These are phyloP conservation scores for Hydrozoanthus gracilis DNA, from an alignment of 92 coral and sea anemone genomes.

Conservation along the genomic window DNA sequence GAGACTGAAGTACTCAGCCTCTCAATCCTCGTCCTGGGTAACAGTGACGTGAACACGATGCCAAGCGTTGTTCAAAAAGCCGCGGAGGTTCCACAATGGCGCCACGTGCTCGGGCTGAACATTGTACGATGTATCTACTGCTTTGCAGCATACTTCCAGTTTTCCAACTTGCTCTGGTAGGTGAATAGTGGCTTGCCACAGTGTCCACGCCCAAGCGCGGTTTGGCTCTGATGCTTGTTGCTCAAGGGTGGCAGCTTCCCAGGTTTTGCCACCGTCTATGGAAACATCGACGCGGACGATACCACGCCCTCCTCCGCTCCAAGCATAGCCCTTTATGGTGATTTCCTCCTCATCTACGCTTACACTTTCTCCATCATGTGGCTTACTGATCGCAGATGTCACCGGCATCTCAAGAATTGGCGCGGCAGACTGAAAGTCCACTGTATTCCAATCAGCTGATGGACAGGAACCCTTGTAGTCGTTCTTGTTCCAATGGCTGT, in stretches of 20 bases:
- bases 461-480: constrained; percentile 94
- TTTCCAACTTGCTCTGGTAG: constrained; percentile 70
- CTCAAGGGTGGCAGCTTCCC: constrained; percentile 78
- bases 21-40: too few relatives aligned
- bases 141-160: constrained; percentile 91
- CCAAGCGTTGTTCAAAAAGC: constrained; percentile 96
- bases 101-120: constrained; percentile 89
- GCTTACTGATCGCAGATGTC: constrained; percentile 85
- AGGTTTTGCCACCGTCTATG: constrained; percentile 87
- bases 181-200: constrained; percentile 80
- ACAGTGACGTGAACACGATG: constrained; percentile 79
- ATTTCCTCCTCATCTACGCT: constrained; percentile 79
- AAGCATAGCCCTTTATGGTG: constrained; percentile 82
- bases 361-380: constrained; percentile 64
- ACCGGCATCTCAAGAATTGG: constrained; percentile 90
- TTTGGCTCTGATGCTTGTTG: constrained; percentile 63
- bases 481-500: constrained; percentile 69
- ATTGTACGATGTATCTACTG: constrained; percentile 89
- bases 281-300: constrained; percentile 88
- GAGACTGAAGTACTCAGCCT: too few relatives aligned
- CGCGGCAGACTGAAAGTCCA: constrained; percentile 76
- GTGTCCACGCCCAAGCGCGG: constrained; percentile 90
- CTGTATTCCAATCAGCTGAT: constrained; percentile 85
- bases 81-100: constrained; percentile 97
- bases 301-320: constrained; percentile 94